phyloP scores from a whole-genome alignment of 2,888 invertebrate species.

The Azorinus chamasolen region DNA sequence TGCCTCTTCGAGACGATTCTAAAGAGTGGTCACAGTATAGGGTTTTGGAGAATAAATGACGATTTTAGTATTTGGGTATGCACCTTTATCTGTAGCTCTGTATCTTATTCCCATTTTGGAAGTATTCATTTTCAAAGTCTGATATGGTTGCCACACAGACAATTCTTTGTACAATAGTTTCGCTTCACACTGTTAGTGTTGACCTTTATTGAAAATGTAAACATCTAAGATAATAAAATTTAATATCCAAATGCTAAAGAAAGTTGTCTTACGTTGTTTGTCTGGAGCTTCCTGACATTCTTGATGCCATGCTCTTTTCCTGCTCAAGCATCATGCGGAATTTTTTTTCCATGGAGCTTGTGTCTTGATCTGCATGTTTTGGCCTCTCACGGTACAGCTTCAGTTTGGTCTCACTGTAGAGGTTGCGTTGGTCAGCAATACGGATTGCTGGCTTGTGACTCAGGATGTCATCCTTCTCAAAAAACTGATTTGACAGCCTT shows the following conservation, averaged over 20 bases:
- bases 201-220: too few species aligned
- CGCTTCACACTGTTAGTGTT: too few species aligned
- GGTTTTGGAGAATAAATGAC: too few species aligned
- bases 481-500: conserved; percentile 69
- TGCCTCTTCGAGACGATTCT: too few species aligned
- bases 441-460: conserved; percentile 76
- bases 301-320: conserved; percentile 64
- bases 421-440: conserved; percentile 83
- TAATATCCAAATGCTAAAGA: too few species aligned
- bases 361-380: conserved; percentile 68
- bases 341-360: conserved; percentile 76
- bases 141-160: too few species aligned
- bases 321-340: conserved; percentile 78
- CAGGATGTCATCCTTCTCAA: conserved; percentile 65
- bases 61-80: too few species aligned
- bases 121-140: too few species aligned
- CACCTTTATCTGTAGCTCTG: too few species aligned
- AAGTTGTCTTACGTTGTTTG: conserved; percentile 54
- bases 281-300: conserved; percentile 52
- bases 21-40: too few species aligned
- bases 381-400: conserved; percentile 78
- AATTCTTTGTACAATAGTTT: background rate
- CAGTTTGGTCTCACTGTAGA: conserved; percentile 83
- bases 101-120: too few species aligned
- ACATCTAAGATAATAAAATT: too few species aligned